A percentile compares a stretch with the other conserved stretches of the same genome.
Conservation (phyloP, 1,140 invertebrate genomes). For the Acromyrmex echinatior region DNA sequence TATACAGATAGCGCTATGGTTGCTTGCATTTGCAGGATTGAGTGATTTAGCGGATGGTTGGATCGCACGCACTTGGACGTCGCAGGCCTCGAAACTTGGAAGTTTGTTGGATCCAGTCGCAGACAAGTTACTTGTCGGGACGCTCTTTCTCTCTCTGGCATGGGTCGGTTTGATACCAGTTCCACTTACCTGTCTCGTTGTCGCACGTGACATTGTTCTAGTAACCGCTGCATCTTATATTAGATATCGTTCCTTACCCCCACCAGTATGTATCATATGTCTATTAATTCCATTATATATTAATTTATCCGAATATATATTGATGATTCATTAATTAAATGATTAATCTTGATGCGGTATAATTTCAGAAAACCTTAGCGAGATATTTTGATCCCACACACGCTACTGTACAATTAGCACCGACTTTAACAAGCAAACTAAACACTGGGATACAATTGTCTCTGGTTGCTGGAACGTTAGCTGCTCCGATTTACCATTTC, state of each 20-base stretch:
- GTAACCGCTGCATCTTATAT: slow-evolving; percentile 95
- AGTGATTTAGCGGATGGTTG: slow-evolving; percentile 93
- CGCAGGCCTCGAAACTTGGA: slow-evolving; percentile 96
- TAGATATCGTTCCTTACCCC: slow-evolving; percentile 95
- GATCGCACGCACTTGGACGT: slow-evolving; percentile 96
- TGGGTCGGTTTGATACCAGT: slow-evolving; percentile 95
- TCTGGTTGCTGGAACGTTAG: slow-evolving; percentile 92
- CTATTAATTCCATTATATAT: not conserved
- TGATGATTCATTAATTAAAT: not conserved
- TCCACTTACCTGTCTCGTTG: slow-evolving; percentile 93
- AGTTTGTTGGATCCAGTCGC: slow-evolving; percentile 99
- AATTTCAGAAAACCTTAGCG: slow-evolving; percentile 92
- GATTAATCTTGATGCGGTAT: slow-evolving; percentile 35
- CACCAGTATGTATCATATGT: slow-evolving; percentile 90
- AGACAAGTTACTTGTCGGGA: slow-evolving; percentile 97
- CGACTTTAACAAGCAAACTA: slow-evolving; percentile 97
- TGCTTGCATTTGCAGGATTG: slow-evolving; percentile 82
- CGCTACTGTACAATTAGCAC: slow-evolving; percentile 96
- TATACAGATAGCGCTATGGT: slow-evolving; percentile 80
- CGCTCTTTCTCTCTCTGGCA: slow-evolving; percentile 95
- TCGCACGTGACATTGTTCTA: slow-evolving; percentile 94
- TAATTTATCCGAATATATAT: not conserved
- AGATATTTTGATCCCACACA: slow-evolving; percentile 96
- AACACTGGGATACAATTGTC: slow-evolving; percentile 96
- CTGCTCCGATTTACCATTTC: slow-evolving; percentile 94